Conservation (phyloP, 2,797 vertebrate genomes). For the Crax fasciolata region DNA sequence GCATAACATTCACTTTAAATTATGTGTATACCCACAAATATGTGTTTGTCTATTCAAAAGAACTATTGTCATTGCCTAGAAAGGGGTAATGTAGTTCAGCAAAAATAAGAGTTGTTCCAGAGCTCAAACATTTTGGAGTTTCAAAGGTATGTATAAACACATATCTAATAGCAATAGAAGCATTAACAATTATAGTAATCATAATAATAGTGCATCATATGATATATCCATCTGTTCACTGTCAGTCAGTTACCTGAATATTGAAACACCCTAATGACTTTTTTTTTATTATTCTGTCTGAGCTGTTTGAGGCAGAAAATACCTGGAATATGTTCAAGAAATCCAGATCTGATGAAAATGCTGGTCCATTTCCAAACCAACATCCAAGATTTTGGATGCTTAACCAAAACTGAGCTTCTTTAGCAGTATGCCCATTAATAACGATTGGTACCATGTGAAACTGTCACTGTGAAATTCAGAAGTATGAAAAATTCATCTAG, state of each 20-base stretch:
- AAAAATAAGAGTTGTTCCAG: neutral
- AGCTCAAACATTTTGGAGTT: neutral
- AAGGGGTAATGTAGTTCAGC: neutral
- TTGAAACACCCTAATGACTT: neutral
- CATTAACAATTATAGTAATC: neutral
- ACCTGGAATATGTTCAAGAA: neutral
- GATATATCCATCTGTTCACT: neutral
- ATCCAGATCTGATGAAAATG: conserved; percentile 8
- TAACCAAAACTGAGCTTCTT: conserved; percentile 12
- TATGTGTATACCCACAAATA: neutral
- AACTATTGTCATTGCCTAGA: neutral
- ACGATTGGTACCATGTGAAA: conserved; percentile 18
- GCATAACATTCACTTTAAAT: neutral
- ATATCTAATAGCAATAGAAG: neutral
- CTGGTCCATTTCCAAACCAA: neutral
- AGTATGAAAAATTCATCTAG: conserved; percentile 11
- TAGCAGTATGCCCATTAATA: neutral
- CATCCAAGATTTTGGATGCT: neutral
- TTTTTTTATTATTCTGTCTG: neutral
- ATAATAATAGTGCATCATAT: neutral
- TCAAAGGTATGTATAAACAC: neutral
- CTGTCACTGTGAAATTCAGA: neutral
- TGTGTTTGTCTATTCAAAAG: neutral
- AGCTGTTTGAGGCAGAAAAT: neutral
- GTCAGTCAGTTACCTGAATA: neutral